Evolutionary conservation across 2,797 vertebrate genomes (phyloP).

Genomic region (Tokudaia muenninki): DNA sequence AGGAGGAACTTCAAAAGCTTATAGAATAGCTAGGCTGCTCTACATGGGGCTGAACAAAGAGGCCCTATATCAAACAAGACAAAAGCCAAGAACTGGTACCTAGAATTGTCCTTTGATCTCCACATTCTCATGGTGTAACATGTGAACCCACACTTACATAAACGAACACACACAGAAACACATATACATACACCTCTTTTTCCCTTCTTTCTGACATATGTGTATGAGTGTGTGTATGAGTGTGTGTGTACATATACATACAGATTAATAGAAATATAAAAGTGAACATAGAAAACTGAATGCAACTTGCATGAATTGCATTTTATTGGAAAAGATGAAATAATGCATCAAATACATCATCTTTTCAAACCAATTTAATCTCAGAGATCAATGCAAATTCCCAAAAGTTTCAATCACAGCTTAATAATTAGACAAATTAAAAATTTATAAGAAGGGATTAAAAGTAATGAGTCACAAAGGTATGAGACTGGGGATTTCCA

Average conservation of each 20-base stretch:
- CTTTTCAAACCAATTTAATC: slow-evolving; percentile 14
- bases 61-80: background rate
- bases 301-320: background rate
- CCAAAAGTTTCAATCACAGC: slow-evolving; percentile 22
- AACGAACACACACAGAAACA: background rate
- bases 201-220: background rate
- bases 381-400: background rate
- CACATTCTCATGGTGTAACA: background rate
- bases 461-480: background rate
- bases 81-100: background rate
- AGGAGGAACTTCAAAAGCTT: background rate
- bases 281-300: background rate
- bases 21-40: background rate
- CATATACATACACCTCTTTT: background rate
- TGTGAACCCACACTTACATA: background rate
- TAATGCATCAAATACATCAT: background rate
- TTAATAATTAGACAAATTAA: slow-evolving; percentile 1
- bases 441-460: slow-evolving; percentile 23
- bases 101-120: background rate
- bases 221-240: background rate
- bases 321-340: background rate
- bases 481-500: background rate
- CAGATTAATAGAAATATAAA: slow-evolving; percentile 19
- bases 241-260: background rate
- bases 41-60: background rate